These are phyloP conservation scores for Limnephilus auricula DNA, from an alignment of 2,888 invertebrate species.

Conservation along the genomic window DNA sequence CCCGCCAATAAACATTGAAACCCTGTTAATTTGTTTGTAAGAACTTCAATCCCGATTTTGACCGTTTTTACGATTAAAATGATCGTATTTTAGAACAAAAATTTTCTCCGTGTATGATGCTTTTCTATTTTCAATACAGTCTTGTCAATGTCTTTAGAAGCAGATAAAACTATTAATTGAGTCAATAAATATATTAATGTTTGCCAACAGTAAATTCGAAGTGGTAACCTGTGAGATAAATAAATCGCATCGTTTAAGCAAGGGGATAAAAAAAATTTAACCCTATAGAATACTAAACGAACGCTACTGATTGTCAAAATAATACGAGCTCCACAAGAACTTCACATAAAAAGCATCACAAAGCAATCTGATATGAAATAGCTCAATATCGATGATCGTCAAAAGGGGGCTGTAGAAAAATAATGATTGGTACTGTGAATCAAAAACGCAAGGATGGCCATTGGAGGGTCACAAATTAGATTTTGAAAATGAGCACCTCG, in stretches of 20 bases:
- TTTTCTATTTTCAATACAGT: not conserved
- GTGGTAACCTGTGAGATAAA: not conserved
- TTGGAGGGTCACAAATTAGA: not conserved
- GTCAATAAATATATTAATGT: too few species aligned
- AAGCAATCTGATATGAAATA: slow-evolving; percentile 37
- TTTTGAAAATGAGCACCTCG: too few species aligned
- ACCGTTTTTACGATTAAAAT: too few species aligned
- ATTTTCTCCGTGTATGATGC: too few species aligned
- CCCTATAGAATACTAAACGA: not conserved
- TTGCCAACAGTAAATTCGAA: not conserved
- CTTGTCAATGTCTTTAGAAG: not conserved
- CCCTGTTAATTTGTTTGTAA: too few species aligned
- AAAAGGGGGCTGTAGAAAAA: not conserved
- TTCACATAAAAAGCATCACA: slow-evolving; percentile 21
- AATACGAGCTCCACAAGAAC: not conserved
- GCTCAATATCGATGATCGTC: slow-evolving; percentile 8
- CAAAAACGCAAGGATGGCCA: not conserved
- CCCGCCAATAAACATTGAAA: too few species aligned
- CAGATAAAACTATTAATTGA: not conserved
- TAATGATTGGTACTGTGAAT: not conserved
- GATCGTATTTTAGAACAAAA: too few species aligned
- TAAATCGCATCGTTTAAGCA: not conserved
- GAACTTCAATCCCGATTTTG: too few species aligned
- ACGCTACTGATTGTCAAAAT: not conserved
- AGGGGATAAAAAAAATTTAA: not conserved